phyloP scores from a whole-genome alignment of 2,113 vertebrate genomes.

The Chelonoidis abingdonii region DNA sequence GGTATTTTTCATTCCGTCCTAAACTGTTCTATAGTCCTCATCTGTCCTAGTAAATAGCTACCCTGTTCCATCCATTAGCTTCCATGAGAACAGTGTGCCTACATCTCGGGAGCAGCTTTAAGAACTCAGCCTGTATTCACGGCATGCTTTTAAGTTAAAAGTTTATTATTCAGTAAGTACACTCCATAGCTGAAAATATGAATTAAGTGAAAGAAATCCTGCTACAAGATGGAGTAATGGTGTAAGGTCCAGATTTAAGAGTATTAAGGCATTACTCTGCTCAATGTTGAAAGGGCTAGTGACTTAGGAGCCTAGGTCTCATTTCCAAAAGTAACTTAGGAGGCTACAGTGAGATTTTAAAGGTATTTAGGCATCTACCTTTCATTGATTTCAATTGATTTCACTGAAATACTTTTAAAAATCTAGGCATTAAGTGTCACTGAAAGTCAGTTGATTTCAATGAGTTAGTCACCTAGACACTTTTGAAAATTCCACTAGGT shows the following conservation, averaged over 20 bases:
- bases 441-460: not conserved
- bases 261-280: too few species aligned
- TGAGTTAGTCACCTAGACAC: rapidly evolving
- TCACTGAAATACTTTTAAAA: not conserved
- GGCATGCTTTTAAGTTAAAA: constrained; percentile 16
- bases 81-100: not conserved
- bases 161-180: not conserved
- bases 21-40: not conserved
- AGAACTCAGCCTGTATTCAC: not conserved
- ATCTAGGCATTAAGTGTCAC: not conserved
- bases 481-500: not conserved
- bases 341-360: not conserved
- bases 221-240: not conserved
- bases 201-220: not conserved
- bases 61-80: not conserved
- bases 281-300: too few species aligned
- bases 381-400: not conserved
- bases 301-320: too few species aligned
- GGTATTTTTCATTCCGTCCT: not conserved
- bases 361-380: not conserved
- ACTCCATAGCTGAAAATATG: not conserved
- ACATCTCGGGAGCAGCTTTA: not conserved
- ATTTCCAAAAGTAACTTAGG: too few species aligned
- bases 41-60: not conserved
- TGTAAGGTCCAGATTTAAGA: not conserved